Percentiles rank a stretch among this genome's conserved stretches.
phyloP scores from a whole-genome alignment of 2,113 vertebrate species.

The Dipodomys stephensi region DNA sequence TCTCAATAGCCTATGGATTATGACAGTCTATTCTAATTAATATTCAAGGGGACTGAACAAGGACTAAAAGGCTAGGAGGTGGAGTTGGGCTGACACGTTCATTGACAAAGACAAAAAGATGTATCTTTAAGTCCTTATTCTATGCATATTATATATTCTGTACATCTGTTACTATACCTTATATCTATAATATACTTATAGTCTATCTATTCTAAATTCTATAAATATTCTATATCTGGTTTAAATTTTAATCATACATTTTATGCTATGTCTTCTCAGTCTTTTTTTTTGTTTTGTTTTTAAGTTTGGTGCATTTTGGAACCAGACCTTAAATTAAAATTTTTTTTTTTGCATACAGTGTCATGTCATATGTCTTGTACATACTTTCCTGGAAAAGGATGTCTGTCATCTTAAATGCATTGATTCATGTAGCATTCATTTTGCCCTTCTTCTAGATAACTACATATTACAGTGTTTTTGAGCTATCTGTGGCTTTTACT shows the following conservation, averaged over 20 bases:
- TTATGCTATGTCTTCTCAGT: neutral
- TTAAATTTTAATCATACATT: neutral
- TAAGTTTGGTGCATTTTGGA: neutral
- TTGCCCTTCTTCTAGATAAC: neutral
- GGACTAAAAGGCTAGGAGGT: neutral
- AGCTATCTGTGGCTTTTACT: neutral
- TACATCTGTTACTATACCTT: neutral
- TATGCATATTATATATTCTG: too few species aligned
- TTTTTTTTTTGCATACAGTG: neutral
- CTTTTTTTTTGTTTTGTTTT: neutral
- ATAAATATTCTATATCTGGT: neutral
- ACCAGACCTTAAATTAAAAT: neutral
- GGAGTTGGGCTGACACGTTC: rapidly evolving
- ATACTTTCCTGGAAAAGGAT: neutral
- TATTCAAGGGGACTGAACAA: neutral
- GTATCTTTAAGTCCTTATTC: neutral
- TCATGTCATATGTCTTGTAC: neutral
- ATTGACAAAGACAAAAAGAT: neutral
- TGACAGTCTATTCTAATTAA: neutral
- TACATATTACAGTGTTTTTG: neutral
- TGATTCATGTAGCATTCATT: neutral
- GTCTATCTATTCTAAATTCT: too few species aligned
- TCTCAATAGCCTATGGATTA: neutral
- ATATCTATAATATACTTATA: too few species aligned
- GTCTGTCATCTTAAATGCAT: neutral